These are phyloP conservation scores for Eupithecia subumbrata DNA, from an alignment of 2,888 invertebrate species.

Conservation along the genomic window DNA sequence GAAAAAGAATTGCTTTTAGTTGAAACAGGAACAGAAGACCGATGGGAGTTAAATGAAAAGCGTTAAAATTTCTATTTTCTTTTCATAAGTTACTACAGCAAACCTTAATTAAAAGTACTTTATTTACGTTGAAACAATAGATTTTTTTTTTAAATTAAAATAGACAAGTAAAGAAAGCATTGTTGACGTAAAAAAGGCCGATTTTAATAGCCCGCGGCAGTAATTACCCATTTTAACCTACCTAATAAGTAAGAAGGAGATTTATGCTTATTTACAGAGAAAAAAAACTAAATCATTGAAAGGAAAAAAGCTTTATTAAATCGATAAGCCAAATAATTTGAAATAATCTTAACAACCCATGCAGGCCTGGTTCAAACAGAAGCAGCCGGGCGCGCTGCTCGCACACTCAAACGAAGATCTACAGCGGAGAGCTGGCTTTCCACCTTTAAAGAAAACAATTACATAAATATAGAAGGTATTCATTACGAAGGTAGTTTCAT, in stretches of 20 bases:
- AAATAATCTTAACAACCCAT: not conserved
- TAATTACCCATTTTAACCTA: too few relatives aligned
- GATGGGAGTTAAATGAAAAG: not conserved
- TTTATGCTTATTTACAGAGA: not conserved
- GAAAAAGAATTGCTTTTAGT: not conserved
- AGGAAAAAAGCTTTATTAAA: not conserved
- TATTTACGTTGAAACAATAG: not conserved
- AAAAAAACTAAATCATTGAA: not conserved
- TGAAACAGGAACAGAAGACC: not conserved
- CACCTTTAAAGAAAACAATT: not conserved
- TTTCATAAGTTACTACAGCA: not conserved
- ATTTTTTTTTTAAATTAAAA: not conserved
- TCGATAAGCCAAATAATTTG: not conserved
- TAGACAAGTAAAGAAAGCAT: not conserved
- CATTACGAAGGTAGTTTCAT: too few relatives aligned
- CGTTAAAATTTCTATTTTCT: not conserved
- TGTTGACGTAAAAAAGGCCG: not conserved
- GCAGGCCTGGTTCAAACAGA: not conserved
- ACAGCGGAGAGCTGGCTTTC: not conserved
- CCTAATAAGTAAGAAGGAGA: not conserved
- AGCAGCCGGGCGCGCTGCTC: not conserved
- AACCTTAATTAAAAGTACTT: not conserved
- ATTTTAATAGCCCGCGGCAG: too few relatives aligned
- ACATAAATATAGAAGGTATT: not conserved
- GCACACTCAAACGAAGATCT: not conserved